These are phyloP conservation scores for Mimachlamys varia DNA, from an alignment of 2,888 invertebrate genomes.

Conservation along the genomic window DNA sequence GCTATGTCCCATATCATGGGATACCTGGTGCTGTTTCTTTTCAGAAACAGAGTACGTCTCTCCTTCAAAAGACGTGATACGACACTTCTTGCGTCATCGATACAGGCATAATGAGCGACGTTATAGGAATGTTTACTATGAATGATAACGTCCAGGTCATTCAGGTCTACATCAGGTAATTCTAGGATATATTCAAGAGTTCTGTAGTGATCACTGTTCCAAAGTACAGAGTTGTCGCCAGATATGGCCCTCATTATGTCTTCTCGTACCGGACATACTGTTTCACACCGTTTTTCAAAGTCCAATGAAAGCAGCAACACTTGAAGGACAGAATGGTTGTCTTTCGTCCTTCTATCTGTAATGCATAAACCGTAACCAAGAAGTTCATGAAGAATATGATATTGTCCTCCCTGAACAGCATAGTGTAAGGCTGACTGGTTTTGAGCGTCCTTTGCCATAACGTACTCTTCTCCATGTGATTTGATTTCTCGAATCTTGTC, in stretches of 20 bases:
- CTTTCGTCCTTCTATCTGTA: background rate
- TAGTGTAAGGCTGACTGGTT: background rate
- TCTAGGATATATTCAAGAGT: background rate
- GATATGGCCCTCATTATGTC: background rate
- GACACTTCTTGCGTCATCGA: background rate
- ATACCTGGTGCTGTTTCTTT: background rate
- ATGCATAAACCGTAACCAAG: background rate
- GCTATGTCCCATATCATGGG: background rate
- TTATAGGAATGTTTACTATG: background rate
- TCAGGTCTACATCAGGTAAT: background rate
- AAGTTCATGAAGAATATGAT: background rate
- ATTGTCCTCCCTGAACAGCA: background rate
- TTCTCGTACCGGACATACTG: background rate
- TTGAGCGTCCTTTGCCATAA: background rate
- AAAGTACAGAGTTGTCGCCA: background rate
- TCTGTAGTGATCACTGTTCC: constrained; percentile 18
- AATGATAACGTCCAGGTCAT: background rate
- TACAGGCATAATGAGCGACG: background rate
- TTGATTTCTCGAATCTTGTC: background rate
- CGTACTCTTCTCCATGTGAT: background rate
- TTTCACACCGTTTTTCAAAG: background rate
- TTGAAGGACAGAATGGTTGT: background rate
- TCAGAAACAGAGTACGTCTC: background rate
- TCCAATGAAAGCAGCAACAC: background rate
- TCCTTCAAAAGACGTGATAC: background rate